phyloP scores from a whole-genome alignment of 1,140 invertebrate species.

The Ladona fulva region DNA sequence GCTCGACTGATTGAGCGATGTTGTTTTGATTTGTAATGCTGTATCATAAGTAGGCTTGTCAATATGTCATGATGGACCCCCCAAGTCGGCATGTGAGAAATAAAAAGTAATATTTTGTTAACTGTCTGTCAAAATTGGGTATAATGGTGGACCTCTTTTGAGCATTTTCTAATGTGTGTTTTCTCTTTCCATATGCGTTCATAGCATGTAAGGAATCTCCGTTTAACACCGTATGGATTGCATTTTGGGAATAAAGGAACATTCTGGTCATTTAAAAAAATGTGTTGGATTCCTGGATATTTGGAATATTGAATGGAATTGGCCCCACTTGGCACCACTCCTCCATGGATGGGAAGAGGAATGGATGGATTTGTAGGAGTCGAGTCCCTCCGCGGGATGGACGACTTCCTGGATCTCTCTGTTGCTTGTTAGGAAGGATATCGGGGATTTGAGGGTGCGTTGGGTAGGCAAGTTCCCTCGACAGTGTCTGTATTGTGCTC shows the following conservation, averaged over 20 bases:
- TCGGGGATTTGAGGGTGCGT: constrained; percentile 6
- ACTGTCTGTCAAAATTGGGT: background rate
- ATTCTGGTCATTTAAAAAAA: background rate
- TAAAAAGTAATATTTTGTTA: constrained; percentile 12
- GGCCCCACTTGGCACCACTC: constrained; percentile 13
- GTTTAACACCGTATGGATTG: background rate
- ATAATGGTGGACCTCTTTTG: background rate
- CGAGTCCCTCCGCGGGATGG: constrained; percentile 12
- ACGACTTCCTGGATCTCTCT: background rate
- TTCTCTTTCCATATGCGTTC: constrained; percentile 12
- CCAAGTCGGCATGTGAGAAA: background rate
- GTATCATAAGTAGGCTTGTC: background rate
- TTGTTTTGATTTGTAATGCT: constrained; percentile 12
- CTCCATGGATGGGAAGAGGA: constrained; percentile 7
- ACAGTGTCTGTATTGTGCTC: background rate
- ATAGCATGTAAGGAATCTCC: constrained; percentile 15
- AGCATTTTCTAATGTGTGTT: constrained; percentile 12
- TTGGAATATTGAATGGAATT: constrained; percentile 5
- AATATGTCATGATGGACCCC: background rate
- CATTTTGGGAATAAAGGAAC: constrained; percentile 5
- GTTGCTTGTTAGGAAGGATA: background rate
- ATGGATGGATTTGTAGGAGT: background rate
- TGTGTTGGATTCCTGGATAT: constrained; percentile 13
- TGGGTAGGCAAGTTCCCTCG: constrained; percentile 15
- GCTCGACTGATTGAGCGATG: background rate